Conservation (phyloP, 2,888 invertebrate genomes). For the Hybos culiciformis region DNA sequence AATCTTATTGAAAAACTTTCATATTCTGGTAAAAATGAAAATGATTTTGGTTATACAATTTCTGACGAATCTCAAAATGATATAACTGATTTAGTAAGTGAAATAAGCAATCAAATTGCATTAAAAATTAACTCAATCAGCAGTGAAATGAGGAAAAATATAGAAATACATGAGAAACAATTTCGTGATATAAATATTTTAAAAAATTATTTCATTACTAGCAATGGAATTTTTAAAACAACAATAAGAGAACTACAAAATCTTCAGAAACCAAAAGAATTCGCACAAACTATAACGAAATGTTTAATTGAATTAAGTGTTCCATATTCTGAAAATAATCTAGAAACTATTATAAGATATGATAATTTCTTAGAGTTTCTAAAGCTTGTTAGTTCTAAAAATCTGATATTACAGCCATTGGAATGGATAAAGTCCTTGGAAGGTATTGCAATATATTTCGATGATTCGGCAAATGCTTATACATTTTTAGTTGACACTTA, state of each 20-base stretch:
- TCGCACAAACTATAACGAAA: too few species aligned
- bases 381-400: not conserved
- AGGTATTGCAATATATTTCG: not conserved
- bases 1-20: not conserved
- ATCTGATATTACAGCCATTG: not conserved
- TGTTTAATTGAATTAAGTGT: too few species aligned
- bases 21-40: not conserved
- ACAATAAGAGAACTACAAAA: too few species aligned
- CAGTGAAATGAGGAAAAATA: too few species aligned
- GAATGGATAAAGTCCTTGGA: not conserved
- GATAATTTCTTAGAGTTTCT: not conserved
- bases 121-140: too few species aligned
- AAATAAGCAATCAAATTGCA: not conserved
- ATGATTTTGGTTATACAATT: constrained; percentile 8
- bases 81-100: not conserved
- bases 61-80: constrained; percentile 5
- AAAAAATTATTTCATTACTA: too few species aligned
- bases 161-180: too few species aligned
- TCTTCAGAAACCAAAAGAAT: too few species aligned
- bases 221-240: too few species aligned
- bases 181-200: too few species aligned
- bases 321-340: too few species aligned
- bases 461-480: not conserved
- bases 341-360: not conserved
- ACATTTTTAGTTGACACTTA: not conserved